These are phyloP conservation scores for Hylaea fasciaria DNA, from an alignment of 2,888 invertebrate genomes.

Conservation along the genomic window DNA sequence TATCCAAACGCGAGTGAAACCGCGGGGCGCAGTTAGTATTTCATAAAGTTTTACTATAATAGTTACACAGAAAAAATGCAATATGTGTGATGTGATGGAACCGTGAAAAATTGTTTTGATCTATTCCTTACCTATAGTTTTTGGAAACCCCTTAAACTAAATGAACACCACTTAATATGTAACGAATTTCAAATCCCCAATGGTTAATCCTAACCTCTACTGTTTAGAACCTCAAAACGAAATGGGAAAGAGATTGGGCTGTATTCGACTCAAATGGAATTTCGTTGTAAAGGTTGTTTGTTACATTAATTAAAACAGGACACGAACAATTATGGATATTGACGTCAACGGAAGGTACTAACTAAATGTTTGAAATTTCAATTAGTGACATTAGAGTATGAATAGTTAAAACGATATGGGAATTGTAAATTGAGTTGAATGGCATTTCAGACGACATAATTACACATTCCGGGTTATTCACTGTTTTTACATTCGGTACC, in stretches of 20 bases:
- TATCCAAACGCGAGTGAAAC: too few relatives aligned
- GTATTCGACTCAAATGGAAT: slow-evolving; percentile 13
- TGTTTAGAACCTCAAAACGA: slow-evolving; percentile 12
- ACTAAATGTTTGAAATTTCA: slow-evolving; percentile 39
- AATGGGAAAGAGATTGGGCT: slow-evolving; percentile 19
- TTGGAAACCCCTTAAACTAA: too few relatives aligned
- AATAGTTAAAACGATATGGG: slow-evolving; percentile 29
- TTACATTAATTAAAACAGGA: slow-evolving; percentile 48
- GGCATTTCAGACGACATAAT: background rate
- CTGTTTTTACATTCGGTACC: background rate
- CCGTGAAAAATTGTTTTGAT: too few relatives aligned
- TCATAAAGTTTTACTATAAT: too few relatives aligned
- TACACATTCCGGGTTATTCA: too few relatives aligned
- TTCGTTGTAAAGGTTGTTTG: slow-evolving; percentile 38
- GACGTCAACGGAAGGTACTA: slow-evolving; percentile 51
- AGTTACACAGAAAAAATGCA: too few relatives aligned
- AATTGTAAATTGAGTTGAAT: slow-evolving; percentile 27
- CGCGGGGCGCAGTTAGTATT: too few relatives aligned
- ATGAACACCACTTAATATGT: background rate
- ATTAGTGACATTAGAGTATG: slow-evolving; percentile 31
- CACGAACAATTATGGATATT: slow-evolving; percentile 45
- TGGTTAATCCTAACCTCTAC: background rate
- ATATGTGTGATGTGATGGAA: too few relatives aligned
- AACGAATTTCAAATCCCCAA: background rate
- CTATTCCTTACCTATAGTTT: background rate